Base-by-base conservation (phyloP, 2,888 invertebrate species). In the Ophioninae sp. region DNA sequence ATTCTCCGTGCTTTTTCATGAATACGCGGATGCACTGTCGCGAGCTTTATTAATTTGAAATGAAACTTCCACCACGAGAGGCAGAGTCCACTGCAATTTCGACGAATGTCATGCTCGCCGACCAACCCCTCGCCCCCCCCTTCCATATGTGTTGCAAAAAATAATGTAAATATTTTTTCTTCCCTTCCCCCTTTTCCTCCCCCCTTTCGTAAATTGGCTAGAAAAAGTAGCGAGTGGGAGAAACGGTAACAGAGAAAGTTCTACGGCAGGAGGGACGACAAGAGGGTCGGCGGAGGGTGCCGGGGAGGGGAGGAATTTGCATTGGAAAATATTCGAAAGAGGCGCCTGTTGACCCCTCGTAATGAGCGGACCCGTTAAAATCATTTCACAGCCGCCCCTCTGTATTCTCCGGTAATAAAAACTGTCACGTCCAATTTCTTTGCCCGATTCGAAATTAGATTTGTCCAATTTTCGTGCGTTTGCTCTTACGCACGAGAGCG, bases 21-120 rank as follows among this genome's bases (percentile, higher is more conserved):
- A 78, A 67, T 72, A 23, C 77, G 50, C 37, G 77, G 21, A 62
- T 21, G 37, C 72, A 67, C 56, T 39, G 41, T 37, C 73, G 67
- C 39, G 59, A 59, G 65, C 73, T 79, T 79, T 57, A 73, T 79
- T 79, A 79, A 79, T 79, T 79, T 79, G 44, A 50, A 67, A 73
- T 65, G 61, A 79, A 79, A 73, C 59, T 67, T 62, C 56, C 57
- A 41, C 50, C 56, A 67, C 59, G 37, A 73, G n/a, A 39, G 56
- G 72, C 79, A 37, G 70, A 72, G 72, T 72, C 64, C 57, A 39
- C 57, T 37, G 72, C 39, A 79, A 79, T 79, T 72, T 57, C 13
- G 70, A 61, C 39, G 21, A 30, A 37, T 21, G 20, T 37, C 21
- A 56, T 59, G n/a, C 56, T 13, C n/a, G 64, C 37, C 62, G 37